phyloP scores from a whole-genome alignment of 2,113 vertebrate genomes.

The Pitta sordida region DNA sequence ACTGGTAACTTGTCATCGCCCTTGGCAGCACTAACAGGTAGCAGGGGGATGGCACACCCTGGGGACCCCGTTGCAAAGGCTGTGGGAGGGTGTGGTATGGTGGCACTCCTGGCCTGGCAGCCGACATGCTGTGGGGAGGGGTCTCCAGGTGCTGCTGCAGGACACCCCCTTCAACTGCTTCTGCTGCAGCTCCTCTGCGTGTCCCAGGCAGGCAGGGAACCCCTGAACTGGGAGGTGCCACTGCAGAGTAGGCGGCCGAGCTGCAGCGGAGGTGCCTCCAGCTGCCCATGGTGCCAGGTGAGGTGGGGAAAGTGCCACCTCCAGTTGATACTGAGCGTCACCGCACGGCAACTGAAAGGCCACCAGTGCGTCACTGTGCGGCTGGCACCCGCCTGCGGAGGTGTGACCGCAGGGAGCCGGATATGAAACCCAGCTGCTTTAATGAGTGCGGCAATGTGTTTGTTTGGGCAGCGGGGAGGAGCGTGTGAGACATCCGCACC shows the following conservation, averaged over 20 bases:
- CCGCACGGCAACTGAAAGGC: rapidly evolving
- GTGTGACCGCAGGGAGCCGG: not conserved
- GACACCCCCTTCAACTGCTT: rapidly evolving
- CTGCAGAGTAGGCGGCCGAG: not conserved
- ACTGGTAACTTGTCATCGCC: not conserved
- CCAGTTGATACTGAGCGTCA: not conserved
- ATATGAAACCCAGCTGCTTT: not conserved
- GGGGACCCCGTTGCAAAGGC: not conserved
- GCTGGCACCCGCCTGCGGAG: not conserved
- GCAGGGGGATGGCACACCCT: rapidly evolving
- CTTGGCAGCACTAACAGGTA: rapidly evolving
- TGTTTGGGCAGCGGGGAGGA: not conserved
- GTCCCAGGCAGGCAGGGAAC: not conserved
- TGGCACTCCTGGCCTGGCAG: not conserved
- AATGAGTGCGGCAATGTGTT: rapidly evolving
- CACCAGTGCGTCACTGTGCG: rapidly evolving
- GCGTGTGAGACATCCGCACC: not conserved
- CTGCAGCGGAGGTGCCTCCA: not conserved
- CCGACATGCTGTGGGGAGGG: rapidly evolving
- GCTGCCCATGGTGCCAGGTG: rapidly evolving
- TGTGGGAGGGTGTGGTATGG: not conserved
- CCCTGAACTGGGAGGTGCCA: not conserved
- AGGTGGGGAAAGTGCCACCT: not conserved
- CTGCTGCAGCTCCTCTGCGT: not conserved
- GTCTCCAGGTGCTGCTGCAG: not conserved